A percentile compares a stretch with the other conserved stretches of the same genome.
These are phyloP conservation scores for Lasioglossum malachurum DNA, from an alignment of 2,888 invertebrate species.

Conservation along the genomic window DNA sequence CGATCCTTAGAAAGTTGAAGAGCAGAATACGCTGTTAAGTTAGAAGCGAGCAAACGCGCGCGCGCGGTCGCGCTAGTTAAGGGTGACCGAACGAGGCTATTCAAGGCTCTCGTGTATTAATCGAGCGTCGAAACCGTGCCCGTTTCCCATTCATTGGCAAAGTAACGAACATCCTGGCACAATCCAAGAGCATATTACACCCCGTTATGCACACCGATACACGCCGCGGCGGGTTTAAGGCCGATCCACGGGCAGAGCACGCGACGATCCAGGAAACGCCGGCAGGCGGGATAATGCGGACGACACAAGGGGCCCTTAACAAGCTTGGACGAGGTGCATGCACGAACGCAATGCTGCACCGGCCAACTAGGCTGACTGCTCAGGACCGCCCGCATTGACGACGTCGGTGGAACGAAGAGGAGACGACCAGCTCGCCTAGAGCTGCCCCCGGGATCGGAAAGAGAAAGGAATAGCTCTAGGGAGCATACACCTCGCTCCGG, in stretches of 20 bases:
- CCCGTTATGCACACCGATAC: conserved; percentile 52
- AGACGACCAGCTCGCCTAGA: conserved; percentile 1
- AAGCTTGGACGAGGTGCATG: conserved; percentile 70
- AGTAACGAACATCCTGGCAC: conserved; percentile 52
- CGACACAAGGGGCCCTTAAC: conserved; percentile 72
- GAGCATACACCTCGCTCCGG: conserved; percentile 51
- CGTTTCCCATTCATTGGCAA: conserved; percentile 53
- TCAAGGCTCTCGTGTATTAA: conserved; percentile 12
- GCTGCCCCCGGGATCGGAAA: conserved; percentile 1
- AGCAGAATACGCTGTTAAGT: neutral
- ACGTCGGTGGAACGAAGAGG: conserved; percentile 34
- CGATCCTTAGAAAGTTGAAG: neutral
- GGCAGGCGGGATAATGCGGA: conserved; percentile 67
- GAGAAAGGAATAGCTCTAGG: conserved; percentile 28
- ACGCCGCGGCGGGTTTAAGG: conserved; percentile 41
- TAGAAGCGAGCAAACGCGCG: neutral
- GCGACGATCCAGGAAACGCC: conserved; percentile 73
- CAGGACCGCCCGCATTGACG: conserved; percentile 73
- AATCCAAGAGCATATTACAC: conserved; percentile 52
- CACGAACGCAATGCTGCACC: conserved; percentile 67
- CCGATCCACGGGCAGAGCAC: conserved; percentile 58
- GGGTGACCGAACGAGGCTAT: conserved; percentile 11
- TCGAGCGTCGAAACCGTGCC: conserved; percentile 34
- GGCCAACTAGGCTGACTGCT: conserved; percentile 70
- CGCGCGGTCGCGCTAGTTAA: neutral